Evolutionary conservation across 2,888 invertebrate genomes (phyloP).

Genomic region (Xanthorhoe spadicearia): DNA sequence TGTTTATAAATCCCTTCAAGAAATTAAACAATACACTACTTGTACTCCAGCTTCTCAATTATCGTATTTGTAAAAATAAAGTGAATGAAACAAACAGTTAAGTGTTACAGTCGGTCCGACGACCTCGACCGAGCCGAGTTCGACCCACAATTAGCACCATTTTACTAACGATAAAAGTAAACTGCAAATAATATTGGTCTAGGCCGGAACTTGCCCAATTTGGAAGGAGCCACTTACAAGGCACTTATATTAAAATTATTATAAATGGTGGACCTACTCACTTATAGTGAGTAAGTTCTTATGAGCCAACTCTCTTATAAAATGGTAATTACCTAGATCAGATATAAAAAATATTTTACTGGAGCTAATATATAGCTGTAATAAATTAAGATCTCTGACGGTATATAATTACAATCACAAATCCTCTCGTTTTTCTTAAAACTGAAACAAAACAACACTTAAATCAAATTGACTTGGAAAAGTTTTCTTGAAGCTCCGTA

Average conservation of each 20-base stretch:
- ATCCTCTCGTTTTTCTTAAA: not conserved
- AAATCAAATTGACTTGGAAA: constrained; percentile 10
- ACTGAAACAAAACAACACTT: not conserved
- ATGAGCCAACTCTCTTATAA: too few species aligned
- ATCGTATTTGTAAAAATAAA: constrained; percentile 14
- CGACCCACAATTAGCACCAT: not conserved
- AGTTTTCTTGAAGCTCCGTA: constrained; percentile 14
- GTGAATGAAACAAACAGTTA: constrained; percentile 11
- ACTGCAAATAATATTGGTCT: constrained; percentile 2
- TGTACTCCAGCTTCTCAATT: not conserved
- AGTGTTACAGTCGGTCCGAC: not conserved
- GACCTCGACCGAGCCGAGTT: not conserved
- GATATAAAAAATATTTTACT: too few species aligned
- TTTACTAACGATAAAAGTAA: constrained; percentile 1
- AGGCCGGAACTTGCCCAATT: not conserved
- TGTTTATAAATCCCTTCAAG: not conserved
- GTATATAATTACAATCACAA: not conserved
- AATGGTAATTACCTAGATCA: too few species aligned
- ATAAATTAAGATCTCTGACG: not conserved
- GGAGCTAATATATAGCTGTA: too few species aligned
- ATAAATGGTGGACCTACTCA: not conserved
- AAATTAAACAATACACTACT: not conserved
- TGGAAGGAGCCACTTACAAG: not conserved
- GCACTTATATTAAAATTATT: not conserved
- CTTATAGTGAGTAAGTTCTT: too few species aligned